Base-by-base conservation (phyloP, 53 echinoderm and acorn worm species). In the Arbacia lixula region DNA sequence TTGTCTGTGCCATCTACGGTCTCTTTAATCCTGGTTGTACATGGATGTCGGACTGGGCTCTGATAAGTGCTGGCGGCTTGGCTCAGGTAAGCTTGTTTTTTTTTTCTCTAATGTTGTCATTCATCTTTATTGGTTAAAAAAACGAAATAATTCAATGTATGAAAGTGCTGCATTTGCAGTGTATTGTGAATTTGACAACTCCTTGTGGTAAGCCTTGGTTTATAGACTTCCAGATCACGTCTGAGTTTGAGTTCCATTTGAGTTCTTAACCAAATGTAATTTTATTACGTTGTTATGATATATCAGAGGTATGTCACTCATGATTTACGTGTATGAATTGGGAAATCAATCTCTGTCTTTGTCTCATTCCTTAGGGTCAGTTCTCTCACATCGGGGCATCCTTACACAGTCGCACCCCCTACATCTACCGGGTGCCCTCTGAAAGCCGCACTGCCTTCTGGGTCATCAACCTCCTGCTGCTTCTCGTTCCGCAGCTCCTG, bases 11-110 rank as follows among this genome's bases (percentile, higher is more conserved):
- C 21, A 91, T 99, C 90, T 95, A 95, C 71, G 92, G 94, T 35
- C 79, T 99, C 46, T 12, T 99, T 0, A 66, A 80, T 33, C 99
- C 99, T 36, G 99, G 99, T 5, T 84, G 84, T 71, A 83, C 86
- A 3, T 99, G 99, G 99, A 95, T 99, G 92, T 82, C 92, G 30
- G 94, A 99, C 79, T 90, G 90, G 89, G 88, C 95, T 2, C 76
- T 99, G n/a, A 84, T 99, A 11, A 90, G 90, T 86, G 99, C 92
- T 33, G 99, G 99, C 12, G 94, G 92, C 32, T 90, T 90, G 3
- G 89, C 91, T 38, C 99, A 99, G 99, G 99, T 99, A 73, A 74
- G 12, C n/a, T 6, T 57, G 8, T 46, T 46, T 46, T 10, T 46
- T n/a, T n/a, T n/a, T n/a, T n/a, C n/a, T n/a, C n/a, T n/a, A n/a